A percentile compares a stretch with the other conserved stretches of the same genome.
Evolutionary conservation across 30 jellyfish, hydroid and myxozoan species (phyloP).

Genomic region (Turritopsis dohrnii): DNA sequence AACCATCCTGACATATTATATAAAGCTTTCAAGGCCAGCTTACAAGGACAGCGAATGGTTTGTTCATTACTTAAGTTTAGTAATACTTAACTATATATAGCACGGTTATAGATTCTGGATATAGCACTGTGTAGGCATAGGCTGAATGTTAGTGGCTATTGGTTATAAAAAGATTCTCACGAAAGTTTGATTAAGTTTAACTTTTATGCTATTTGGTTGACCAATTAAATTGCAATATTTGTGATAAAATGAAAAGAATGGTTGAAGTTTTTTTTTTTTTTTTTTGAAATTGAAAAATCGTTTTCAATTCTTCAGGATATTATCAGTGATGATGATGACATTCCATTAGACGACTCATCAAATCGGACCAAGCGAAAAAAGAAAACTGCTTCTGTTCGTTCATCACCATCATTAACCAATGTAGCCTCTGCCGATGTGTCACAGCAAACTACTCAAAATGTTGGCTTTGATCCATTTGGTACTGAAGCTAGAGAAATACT

Average conservation of each 20-base stretch:
- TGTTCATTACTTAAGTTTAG: background rate
- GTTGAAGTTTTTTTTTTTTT: background rate
- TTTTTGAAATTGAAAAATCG: background rate
- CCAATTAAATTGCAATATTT: too few relatives aligned
- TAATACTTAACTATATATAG: too few relatives aligned
- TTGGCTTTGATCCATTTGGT: constrained; percentile 45
- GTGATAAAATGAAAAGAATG: too few relatives aligned
- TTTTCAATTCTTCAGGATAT: constrained; percentile 16
- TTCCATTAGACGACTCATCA: constrained; percentile 37
- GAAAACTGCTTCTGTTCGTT: background rate
- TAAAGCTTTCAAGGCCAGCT: constrained; percentile 70
- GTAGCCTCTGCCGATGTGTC: background rate
- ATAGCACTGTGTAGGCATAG: too few relatives aligned
- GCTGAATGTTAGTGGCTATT: too few relatives aligned
- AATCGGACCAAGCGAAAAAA: constrained; percentile 20
- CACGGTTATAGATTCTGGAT: too few relatives aligned
- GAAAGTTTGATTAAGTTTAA: too few relatives aligned
- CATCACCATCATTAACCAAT: background rate
- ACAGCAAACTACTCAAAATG: background rate
- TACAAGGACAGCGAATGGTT: constrained; percentile 50
- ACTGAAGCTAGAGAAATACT: constrained; percentile 43
- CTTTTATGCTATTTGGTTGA: too few relatives aligned
- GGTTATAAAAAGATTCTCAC: too few relatives aligned
- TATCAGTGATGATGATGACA: constrained; percentile 47
- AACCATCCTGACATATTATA: constrained; percentile 91